These are phyloP conservation scores for Gastrophysa polygoni DNA, from an alignment of 2,888 invertebrate species.

Conservation along the genomic window DNA sequence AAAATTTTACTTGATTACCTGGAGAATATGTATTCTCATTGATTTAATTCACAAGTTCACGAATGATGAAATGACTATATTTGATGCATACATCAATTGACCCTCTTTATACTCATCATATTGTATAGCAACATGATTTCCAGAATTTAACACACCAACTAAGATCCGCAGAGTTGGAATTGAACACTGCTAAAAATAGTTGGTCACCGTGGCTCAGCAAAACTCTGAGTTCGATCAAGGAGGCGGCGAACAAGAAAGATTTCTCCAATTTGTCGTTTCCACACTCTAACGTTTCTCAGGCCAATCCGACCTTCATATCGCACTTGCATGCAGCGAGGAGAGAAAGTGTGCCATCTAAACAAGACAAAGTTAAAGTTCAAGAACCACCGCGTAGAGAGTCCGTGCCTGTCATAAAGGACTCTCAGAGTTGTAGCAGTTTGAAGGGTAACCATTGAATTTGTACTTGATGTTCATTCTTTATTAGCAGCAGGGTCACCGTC, in stretches of 20 bases:
- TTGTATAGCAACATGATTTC: constrained; percentile 27
- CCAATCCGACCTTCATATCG: constrained; percentile 55
- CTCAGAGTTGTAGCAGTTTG: constrained; percentile 58
- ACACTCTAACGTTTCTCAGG: constrained; percentile 43
- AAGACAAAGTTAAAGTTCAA: constrained; percentile 39
- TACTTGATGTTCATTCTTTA: too few species aligned
- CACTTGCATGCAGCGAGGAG: constrained; percentile 54
- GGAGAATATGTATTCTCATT: too few species aligned
- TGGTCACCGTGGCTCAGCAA: constrained; percentile 97
- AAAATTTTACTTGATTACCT: too few species aligned
- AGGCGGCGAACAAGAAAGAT: constrained; percentile 69
- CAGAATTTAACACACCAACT: constrained; percentile 91
- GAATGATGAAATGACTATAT: too few species aligned
- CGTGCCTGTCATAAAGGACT: constrained; percentile 56
- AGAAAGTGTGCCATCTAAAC: constrained; percentile 59
- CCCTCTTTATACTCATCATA: too few species aligned
- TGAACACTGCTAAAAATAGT: constrained; percentile 70
- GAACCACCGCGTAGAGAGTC: constrained; percentile 52
- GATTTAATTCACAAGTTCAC: too few species aligned
- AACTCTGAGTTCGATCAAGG: constrained; percentile 81
- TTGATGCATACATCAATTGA: too few species aligned
- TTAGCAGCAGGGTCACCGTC: too few species aligned
- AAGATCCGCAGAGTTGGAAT: constrained; percentile 79
- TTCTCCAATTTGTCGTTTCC: constrained; percentile 44
- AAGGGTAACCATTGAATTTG: constrained; percentile 31